Percentiles rank a stretch among this genome's conserved stretches.
These are phyloP conservation scores for Danio tinwini DNA, from an alignment of 2,797 vertebrate species.

Conservation along the genomic window DNA sequence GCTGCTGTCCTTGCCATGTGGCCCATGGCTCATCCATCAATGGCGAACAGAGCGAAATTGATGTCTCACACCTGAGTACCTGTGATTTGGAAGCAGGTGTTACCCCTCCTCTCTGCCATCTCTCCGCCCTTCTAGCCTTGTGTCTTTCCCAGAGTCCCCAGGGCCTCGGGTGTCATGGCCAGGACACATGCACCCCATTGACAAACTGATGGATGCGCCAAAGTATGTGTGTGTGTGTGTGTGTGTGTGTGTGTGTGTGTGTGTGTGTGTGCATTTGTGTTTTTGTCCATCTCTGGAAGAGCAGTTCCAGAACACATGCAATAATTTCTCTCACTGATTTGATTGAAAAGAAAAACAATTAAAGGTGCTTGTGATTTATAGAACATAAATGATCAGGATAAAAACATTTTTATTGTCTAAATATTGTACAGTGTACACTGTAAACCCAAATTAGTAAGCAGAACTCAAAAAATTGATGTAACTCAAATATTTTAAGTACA, in stretches of 20 bases:
- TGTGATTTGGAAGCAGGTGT: constrained; percentile 50
- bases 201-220: constrained; percentile 41
- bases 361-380: constrained; percentile 20
- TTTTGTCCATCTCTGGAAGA: constrained; percentile 23
- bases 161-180: constrained; percentile 54
- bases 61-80: constrained; percentile 57
- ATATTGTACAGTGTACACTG: no score
- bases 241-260: constrained; percentile 15
- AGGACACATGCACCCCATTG: constrained; percentile 41
- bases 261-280: constrained; percentile 12
- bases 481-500: no score
- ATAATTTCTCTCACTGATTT: constrained; percentile 8
- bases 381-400: neutral
- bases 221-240: constrained; percentile 12
- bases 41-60: constrained; percentile 37
- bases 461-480: no score
- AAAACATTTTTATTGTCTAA: no score
- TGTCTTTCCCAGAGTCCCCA: constrained; percentile 45
- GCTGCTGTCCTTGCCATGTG: constrained; percentile 39
- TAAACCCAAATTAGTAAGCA: no score
- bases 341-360: constrained; percentile 17
- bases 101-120: constrained; percentile 24
- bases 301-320: neutral
- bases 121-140: constrained; percentile 33
- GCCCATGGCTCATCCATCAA: constrained; percentile 40